phyloP scores from a whole-genome alignment of 1,140 invertebrate genomes.

The Neodiprion lecontei region DNA sequence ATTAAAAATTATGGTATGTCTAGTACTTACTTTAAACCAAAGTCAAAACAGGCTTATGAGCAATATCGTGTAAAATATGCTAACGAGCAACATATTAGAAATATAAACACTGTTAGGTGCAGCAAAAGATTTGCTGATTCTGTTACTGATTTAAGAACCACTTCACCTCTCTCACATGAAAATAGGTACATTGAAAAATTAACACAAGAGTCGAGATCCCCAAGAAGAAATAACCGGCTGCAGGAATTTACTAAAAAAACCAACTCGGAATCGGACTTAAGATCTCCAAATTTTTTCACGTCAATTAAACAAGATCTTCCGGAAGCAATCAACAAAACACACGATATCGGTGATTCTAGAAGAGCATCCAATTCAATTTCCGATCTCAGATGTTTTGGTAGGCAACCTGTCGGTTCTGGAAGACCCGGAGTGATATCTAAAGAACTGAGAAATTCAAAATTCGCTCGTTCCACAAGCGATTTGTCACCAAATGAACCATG shows the following conservation, averaged over 20 bases:
- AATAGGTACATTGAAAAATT: background rate
- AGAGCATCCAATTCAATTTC: slow-evolving; percentile 1
- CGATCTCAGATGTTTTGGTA: slow-evolving; percentile 7
- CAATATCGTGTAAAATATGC: background rate
- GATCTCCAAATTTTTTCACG: background rate
- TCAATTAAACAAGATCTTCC: background rate
- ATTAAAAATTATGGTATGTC: no score
- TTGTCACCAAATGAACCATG: background rate
- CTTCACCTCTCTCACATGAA: background rate
- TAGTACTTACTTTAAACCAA: background rate
- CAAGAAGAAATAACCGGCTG: background rate
- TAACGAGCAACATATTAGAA: background rate
- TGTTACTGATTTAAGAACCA: background rate
- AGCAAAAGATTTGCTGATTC: background rate
- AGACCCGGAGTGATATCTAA: background rate
- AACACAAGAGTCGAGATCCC: background rate
- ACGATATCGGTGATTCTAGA: background rate
- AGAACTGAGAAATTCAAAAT: background rate
- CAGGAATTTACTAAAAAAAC: background rate
- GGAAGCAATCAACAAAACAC: background rate
- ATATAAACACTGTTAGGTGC: background rate
- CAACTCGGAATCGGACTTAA: background rate
- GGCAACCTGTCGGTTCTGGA: background rate
- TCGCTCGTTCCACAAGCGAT: background rate
- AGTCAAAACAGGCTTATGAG: background rate